Evolutionary conservation across 2,113 vertebrate species (phyloP), one percentile per base, ranked within the genome.

Genomic region (Pangasianodon gigas): DNA sequence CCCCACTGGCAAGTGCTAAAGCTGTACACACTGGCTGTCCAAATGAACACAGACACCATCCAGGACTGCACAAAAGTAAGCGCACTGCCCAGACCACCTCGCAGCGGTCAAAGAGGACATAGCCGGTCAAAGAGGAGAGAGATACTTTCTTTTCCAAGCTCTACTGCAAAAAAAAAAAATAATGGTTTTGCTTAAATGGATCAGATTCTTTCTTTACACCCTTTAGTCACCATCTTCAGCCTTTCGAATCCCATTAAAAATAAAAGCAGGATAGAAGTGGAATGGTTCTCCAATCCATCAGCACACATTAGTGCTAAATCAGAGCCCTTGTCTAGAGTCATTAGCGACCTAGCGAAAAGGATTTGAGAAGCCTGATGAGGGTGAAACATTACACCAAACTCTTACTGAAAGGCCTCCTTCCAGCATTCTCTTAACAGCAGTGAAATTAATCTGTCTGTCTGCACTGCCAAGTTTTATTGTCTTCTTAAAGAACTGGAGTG

Each of bases 241-340:
- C 91, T 93, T 86, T 91, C 92, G 95, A 95, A 96, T 96, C 95
- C 95, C 92, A 96, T 96, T 96, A 96, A 95, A 54, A 95, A 95
- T 93, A 93, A 95, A 94, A 94, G 93, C 94, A 74, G 92, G 93
- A 91, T 92, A 69, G 86, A 94, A 92, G 91, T 88, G 87, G 90
- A 93, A 91, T 89, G 93, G 93, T 93, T 93, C 93, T 89, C 85
- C 95, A 90, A 93, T 91, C 94, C 95, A 95, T 95, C 94, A 95
- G 92, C 90, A 87, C 85, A 94, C 93, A 94, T 95, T 94, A 95
- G 93, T 91, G 90, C 67, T 54, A 93, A 95, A 96, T 93, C 93
- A 95, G 94, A 95, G 93, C 93, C 93, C 93, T 91, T 94, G 94
- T 96, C 94, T 94, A 92, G 92, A 94, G 93, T 91, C 91, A 94